These are phyloP conservation scores for Apodemia mormo DNA, from an alignment of 2,888 invertebrate species.

Conservation along the genomic window DNA sequence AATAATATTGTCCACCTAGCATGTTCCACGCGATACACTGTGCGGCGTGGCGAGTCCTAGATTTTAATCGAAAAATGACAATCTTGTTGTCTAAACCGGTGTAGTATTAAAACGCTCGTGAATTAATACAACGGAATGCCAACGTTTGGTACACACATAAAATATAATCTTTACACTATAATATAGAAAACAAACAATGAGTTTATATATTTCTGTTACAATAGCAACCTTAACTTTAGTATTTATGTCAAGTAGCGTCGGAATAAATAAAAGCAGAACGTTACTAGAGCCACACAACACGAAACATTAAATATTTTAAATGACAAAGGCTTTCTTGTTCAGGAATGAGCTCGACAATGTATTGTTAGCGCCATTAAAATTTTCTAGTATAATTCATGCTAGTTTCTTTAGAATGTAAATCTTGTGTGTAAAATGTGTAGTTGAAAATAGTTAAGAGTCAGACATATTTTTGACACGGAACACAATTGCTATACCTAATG, in stretches of 20 bases:
- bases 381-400: neutral
- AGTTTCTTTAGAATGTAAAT: constrained; percentile 6
- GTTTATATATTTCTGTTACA: no score
- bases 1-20: no score
- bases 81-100: no score
- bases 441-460: neutral
- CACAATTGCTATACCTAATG: no score
- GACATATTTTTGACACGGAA: neutral
- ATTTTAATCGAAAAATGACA: no score
- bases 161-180: no score
- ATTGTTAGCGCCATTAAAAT: constrained; percentile 1
- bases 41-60: no score
- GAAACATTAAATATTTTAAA: constrained; percentile 10
- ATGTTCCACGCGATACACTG: no score
- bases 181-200: no score
- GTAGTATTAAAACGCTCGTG: no score
- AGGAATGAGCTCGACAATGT: constrained; percentile 7
- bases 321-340: constrained; percentile 12
- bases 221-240: neutral
- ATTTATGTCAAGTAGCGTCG: neutral
- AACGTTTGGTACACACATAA: no score
- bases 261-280: neutral
- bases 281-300: neutral
- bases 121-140: no score
- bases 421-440: neutral